phyloP scores from a whole-genome alignment of 2,113 vertebrate species.

The Aphyosemion australe region DNA sequence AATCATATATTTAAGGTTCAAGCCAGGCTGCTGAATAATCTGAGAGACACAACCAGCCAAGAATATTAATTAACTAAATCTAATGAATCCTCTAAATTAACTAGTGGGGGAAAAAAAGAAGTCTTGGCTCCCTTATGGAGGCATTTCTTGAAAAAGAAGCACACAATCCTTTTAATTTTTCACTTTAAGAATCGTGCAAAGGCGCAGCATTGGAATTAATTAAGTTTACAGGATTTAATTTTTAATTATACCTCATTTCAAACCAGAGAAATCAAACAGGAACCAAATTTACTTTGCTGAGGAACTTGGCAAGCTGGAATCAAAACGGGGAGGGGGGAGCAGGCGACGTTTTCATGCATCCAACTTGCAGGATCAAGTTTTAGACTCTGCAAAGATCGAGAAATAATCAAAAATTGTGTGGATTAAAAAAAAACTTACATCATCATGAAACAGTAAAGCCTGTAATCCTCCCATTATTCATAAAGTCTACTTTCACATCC shows the following conservation, averaged over 20 bases:
- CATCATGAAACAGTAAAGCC: conserved; percentile 47
- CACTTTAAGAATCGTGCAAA: conserved; percentile 1
- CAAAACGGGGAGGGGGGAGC: neutral
- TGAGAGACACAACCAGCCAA: conserved; percentile 37
- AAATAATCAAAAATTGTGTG: conserved; percentile 59
- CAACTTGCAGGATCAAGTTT: conserved; percentile 43
- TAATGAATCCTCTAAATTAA: conserved; percentile 51
- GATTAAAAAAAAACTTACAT: conserved; percentile 53
- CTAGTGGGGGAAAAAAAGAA: neutral
- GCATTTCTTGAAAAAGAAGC: neutral
- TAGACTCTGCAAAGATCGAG: conserved; percentile 16
- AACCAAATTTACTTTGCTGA: conserved; percentile 25
- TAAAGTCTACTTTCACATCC: conserved; percentile 54
- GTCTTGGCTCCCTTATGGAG: neutral
- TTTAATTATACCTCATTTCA: conserved; percentile 48
- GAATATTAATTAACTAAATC: conserved; percentile 59
- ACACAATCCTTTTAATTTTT: neutral
- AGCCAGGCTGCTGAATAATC: conserved; percentile 50
- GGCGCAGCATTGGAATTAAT: conserved; percentile 12
- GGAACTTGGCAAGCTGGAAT: conserved; percentile 10
- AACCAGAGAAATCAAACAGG: conserved; percentile 30
- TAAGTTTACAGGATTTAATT: neutral
- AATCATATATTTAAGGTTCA: conserved; percentile 61
- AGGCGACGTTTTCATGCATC: neutral
- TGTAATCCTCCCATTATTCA: conserved; percentile 66